phyloP scores from a whole-genome alignment of 2,797 vertebrate genomes.

The Eutrigla gurnardus region DNA sequence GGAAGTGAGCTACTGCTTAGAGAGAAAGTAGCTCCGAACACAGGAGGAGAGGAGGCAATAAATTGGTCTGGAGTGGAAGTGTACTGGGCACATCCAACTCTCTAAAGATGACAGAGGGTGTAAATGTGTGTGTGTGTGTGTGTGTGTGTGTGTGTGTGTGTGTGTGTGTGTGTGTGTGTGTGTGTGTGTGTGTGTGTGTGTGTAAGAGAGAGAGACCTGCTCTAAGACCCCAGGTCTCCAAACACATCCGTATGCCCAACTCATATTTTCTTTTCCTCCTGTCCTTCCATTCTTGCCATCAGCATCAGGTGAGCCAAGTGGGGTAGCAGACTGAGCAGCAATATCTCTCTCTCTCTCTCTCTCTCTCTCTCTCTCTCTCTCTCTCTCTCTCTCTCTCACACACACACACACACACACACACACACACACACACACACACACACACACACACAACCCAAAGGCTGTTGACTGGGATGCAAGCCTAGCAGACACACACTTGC shows the following conservation, averaged over 20 bases:
- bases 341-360: constrained; percentile 23
- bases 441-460: constrained; percentile 22
- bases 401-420: constrained; percentile 20
- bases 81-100: constrained; percentile 35
- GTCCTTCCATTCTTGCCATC: constrained; percentile 42
- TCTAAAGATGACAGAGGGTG: constrained; percentile 37
- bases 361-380: background rate
- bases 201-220: constrained; percentile 2
- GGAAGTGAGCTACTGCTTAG: constrained; percentile 60
- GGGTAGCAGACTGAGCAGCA: constrained; percentile 46
- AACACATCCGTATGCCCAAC: constrained; percentile 41
- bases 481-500: constrained; percentile 57
- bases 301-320: constrained; percentile 57
- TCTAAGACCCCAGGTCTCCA: constrained; percentile 23
- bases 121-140: constrained; percentile 18
- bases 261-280: constrained; percentile 39
- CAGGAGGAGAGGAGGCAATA: constrained; percentile 34
- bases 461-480: constrained; percentile 60
- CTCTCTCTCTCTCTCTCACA: no score
- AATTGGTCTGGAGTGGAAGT: constrained; percentile 42
- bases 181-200: background rate
- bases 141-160: background rate
- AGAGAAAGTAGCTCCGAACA: constrained; percentile 35
- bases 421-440: constrained; percentile 32
- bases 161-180: constrained; percentile 13